Evolutionary conservation across 2,888 invertebrate species (phyloP).

Genomic region (Oscheius sp.): DNA sequence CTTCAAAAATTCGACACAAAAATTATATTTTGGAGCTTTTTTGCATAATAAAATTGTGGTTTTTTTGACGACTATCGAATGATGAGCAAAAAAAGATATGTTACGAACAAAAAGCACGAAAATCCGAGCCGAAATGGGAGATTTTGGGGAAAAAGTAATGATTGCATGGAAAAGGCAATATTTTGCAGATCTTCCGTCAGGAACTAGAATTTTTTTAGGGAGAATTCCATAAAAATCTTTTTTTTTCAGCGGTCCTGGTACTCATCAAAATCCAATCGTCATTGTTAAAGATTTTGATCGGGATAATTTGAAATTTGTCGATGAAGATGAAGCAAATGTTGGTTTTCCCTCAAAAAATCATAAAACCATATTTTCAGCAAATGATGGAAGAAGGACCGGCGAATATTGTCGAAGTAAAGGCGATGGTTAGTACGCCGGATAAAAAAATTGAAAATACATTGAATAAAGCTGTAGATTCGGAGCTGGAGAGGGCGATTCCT

Average conservation of each 20-base stretch:
- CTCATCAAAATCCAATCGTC: conserved; percentile 50
- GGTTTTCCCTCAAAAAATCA: not conserved
- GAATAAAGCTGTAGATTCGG: conserved; percentile 51
- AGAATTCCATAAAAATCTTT: no score
- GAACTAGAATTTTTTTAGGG: no score
- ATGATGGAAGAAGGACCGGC: conserved; percentile 44
- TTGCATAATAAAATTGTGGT: no score
- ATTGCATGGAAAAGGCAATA: no score
- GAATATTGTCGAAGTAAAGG: conserved; percentile 61
- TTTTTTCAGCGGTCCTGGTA: conserved; percentile 46
- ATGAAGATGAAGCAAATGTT: conserved; percentile 40
- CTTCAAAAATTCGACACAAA: no score
- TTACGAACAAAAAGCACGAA: no score
- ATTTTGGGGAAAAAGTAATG: no score
- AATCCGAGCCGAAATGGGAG: no score
- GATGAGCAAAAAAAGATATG: no score
- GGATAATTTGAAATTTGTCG: conserved; percentile 53
- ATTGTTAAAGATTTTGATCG: conserved; percentile 56
- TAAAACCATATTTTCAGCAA: conserved; percentile 23
- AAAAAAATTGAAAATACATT: conserved; percentile 45
- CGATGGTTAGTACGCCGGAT: conserved; percentile 56
- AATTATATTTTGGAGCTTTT: no score
- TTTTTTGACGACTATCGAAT: no score
- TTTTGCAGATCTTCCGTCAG: no score
- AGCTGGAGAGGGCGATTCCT: conserved; percentile 59